These are phyloP conservation scores for Marasmarcha lunaedactyla DNA, from an alignment of 2,888 invertebrate genomes.

Conservation along the genomic window DNA sequence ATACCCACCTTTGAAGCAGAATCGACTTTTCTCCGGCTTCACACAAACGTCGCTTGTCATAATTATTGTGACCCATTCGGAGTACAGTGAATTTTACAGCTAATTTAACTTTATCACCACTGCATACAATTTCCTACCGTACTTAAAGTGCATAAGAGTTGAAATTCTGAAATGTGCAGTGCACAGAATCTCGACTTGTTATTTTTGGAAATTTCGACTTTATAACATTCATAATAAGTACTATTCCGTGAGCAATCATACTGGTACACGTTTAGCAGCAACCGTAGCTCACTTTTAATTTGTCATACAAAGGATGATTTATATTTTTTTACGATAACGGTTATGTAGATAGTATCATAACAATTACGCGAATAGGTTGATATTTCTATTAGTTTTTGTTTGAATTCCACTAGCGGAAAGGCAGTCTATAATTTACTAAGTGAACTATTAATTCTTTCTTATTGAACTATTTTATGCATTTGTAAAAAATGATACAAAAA, in stretches of 20 bases:
- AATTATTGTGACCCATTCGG: slow-evolving; percentile 10
- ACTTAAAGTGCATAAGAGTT: neutral
- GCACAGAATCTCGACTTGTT: no score
- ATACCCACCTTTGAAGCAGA: no score
- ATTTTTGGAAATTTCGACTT: neutral
- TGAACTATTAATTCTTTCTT: no score
- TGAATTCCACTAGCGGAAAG: no score
- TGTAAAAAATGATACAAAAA: no score
- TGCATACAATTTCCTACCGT: neutral
- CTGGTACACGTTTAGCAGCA: slow-evolving; percentile 1
- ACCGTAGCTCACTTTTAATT: slow-evolving; percentile 11
- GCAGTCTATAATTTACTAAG: no score
- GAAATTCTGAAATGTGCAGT: no score
- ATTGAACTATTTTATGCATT: no score
- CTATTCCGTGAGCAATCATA: neutral
- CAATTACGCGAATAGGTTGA: no score
- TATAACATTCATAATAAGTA: neutral
- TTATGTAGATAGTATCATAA: no score
- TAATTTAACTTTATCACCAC: neutral
- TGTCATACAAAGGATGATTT: slow-evolving; percentile 13
- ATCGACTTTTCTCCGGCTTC: neutral
- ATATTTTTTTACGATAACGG: slow-evolving; percentile 5
- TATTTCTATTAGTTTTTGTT: no score
- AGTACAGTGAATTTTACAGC: slow-evolving; percentile 5
- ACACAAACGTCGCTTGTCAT: slow-evolving; percentile 12